Base-by-base conservation (phyloP, 1,140 invertebrate species). In the Parapsyche elsis region DNA sequence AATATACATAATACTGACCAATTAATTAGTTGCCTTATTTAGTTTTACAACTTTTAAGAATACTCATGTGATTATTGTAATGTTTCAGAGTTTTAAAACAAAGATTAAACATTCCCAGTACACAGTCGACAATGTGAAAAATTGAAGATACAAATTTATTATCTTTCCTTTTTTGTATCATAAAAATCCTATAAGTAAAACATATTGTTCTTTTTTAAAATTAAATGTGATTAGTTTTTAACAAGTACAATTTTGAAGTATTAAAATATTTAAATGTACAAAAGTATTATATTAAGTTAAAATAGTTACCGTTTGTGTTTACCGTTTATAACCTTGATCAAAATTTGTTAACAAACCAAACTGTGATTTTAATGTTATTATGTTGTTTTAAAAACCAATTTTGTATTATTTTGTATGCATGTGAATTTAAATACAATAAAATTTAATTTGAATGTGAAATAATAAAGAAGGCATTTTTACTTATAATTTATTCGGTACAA, bases 81-180 rank as follows among this genome's bases (percentile, higher is more conserved):
- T 59, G n/a, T 81, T 71, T 81, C 83, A 87, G 87, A 53, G 87
- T 88, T 12, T 86, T 86, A 19, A 84, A 86, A 12, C 87, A 88
- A 71, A 88, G 87, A 81, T 86, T 87, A 21, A 87, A 86, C 24
- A 84, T 88, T 61, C 81, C 80, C 5, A 83, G 82, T 81, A 71
- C 76, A 4, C 78, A 83, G 24, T 71, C 76, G 16, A 67, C 79
- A 26, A 67, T 67, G 21, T 26, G 24, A 26, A 53, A 53, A 53
- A 14, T 53, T 53, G 16, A 53, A 46, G 5, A 46, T 46, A 53
- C 49, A 53, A 53, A 53, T 12, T 53, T 10, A 2, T 38, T 38
- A 38, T 38, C 1, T 38, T 14, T 53, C 10, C 12, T 53, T 12
- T 4, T 53, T 12, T 53, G 16, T 38, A 12, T 53, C 10, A 53